Conservation (phyloP, 2,888 invertebrate genomes). For the Rhyacophila evoluta region DNA sequence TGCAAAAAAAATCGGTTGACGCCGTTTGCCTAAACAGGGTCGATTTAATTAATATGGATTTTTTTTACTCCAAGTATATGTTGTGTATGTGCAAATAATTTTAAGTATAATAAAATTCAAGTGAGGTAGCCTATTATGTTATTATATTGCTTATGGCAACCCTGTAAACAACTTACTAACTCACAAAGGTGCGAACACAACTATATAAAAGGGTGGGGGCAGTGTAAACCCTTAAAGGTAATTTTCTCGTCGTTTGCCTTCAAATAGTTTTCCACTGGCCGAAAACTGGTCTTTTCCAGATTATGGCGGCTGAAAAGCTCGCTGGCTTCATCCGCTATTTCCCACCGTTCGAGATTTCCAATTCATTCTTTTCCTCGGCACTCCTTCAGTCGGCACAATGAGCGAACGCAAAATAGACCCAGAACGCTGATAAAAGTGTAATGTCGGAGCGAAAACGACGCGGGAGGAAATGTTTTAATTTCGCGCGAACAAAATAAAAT, state of each 20-base stretch:
- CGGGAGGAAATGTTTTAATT: not conserved
- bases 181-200: not conserved
- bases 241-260: not conserved
- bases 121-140: too few relatives aligned
- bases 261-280: not conserved
- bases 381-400: not conserved
- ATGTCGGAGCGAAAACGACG: too few relatives aligned
- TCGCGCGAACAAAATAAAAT: not conserved
- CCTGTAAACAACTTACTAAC: not conserved
- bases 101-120: too few relatives aligned
- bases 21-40: too few relatives aligned
- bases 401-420: not conserved
- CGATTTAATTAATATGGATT: too few relatives aligned
- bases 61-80: too few relatives aligned
- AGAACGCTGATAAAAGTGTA: not conserved
- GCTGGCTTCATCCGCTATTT: not conserved
- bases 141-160: not conserved
- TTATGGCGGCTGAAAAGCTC: not conserved
- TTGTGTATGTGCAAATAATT: too few relatives aligned
- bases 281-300: not conserved
- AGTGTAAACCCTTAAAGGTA: not conserved
- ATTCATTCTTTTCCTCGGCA: not conserved
- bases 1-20: too few relatives aligned
- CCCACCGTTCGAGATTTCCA: not conserved
- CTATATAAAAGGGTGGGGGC: not conserved